Evolutionary conservation across 1,140 invertebrate genomes (phyloP).

Genomic region (Brachystomella parvula): DNA sequence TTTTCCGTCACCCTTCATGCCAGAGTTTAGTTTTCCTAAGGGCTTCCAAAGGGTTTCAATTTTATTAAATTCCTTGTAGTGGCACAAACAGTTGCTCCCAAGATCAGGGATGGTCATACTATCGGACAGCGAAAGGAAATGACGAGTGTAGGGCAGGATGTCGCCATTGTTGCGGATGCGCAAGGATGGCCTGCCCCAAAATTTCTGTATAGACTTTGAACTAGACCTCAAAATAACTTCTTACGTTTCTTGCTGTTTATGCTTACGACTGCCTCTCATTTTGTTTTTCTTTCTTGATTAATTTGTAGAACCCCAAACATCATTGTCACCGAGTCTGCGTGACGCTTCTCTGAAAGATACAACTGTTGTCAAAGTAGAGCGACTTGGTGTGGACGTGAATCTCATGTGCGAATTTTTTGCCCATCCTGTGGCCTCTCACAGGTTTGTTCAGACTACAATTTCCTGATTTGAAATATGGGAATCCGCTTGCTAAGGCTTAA

Average conservation of each 20-base stretch:
- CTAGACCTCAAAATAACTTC: too few species aligned
- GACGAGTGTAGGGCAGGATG: slow-evolving; percentile 3
- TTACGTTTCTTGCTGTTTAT: too few species aligned
- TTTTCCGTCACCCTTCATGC: too few species aligned
- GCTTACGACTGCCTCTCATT: background rate
- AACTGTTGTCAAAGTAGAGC: slow-evolving; percentile 34
- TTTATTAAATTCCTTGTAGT: slow-evolving; percentile 42
- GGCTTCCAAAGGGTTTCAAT: too few species aligned
- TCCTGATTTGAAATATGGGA: too few species aligned
- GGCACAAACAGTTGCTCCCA: slow-evolving; percentile 47
- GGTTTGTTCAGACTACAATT: slow-evolving; percentile 51
- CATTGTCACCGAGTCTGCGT: slow-evolving; percentile 28
- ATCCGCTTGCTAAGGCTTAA: too few species aligned
- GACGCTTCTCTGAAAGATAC: slow-evolving; percentile 32
- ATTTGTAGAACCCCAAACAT: slow-evolving; percentile 25
- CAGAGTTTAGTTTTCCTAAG: too few species aligned
- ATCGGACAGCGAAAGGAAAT: slow-evolving; percentile 20
- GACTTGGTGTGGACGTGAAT: slow-evolving; percentile 11
- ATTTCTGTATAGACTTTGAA: slow-evolving; percentile 20
- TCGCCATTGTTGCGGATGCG: slow-evolving; percentile 34
- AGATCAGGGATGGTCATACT: slow-evolving; percentile 44
- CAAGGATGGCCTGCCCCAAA: slow-evolving; percentile 28
- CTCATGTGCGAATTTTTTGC: slow-evolving; percentile 51
- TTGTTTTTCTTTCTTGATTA: background rate
- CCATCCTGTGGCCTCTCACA: slow-evolving; percentile 56